These are phyloP conservation scores for Sebastes flavidus DNA, from an alignment of 2,797 vertebrate species.

Conservation along the genomic window DNA sequence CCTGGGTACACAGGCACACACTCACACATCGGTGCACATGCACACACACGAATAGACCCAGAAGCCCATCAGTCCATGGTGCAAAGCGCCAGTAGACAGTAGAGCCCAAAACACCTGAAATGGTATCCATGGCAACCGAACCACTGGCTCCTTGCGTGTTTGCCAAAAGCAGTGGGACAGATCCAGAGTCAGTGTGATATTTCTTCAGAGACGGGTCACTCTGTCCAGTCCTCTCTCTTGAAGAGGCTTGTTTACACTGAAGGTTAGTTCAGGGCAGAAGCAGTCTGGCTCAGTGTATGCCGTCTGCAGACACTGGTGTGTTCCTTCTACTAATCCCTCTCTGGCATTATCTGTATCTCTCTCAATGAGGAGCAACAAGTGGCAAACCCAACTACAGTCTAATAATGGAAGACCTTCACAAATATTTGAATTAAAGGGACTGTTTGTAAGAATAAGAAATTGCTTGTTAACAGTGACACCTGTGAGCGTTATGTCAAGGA, in stretches of 20 bases:
- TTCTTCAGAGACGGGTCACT: constrained; percentile 5
- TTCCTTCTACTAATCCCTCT: background rate
- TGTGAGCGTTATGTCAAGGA: no score
- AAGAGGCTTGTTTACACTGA: background rate
- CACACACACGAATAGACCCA: constrained; percentile 29
- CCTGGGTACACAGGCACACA: constrained; percentile 12
- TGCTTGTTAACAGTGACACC: no score
- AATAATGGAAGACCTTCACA: background rate
- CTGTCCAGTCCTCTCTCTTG: background rate
- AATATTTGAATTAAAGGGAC: no score
- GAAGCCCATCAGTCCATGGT: constrained; percentile 45
- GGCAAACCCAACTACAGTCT: background rate
- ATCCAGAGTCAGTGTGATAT: constrained; percentile 17
- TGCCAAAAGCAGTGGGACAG: constrained; percentile 21
- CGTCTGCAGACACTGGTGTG: background rate
- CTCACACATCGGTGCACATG: background rate
- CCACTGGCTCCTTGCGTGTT: constrained; percentile 15
- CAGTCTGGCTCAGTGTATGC: background rate
- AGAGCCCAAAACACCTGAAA: constrained; percentile 63
- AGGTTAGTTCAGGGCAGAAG: constrained; percentile 10
- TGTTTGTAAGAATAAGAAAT: no score
- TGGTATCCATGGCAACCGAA: constrained; percentile 70
- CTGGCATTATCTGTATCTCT: background rate
- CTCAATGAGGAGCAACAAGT: background rate
- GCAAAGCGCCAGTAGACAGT: constrained; percentile 21